These are phyloP conservation scores for Cryptoprocta ferox DNA, from an alignment of 2,797 vertebrate species.

Conservation along the genomic window DNA sequence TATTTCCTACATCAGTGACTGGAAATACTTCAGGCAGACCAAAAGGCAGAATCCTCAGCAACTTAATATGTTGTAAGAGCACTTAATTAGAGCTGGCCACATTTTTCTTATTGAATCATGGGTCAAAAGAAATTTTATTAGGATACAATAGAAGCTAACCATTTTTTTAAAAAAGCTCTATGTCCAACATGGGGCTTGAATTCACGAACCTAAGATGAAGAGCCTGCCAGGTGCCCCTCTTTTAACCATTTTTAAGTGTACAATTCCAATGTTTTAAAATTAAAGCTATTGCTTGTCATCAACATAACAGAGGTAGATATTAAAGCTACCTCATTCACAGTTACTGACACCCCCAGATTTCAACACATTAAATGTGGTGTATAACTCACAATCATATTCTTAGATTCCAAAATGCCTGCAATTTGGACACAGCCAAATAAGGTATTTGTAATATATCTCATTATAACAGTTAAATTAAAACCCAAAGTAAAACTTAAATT, in stretches of 20 bases:
- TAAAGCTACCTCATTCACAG: neutral
- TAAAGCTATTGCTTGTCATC: neutral
- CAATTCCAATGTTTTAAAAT: neutral
- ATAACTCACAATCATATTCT: neutral
- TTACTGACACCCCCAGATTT: neutral
- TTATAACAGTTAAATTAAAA: neutral
- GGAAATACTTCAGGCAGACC: neutral
- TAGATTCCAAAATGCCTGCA: neutral
- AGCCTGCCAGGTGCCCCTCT: neutral
- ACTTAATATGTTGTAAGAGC: neutral
- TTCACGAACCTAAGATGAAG: neutral
- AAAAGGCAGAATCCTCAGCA: neutral
- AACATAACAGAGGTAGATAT: neutral
- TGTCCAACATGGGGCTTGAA: no score
- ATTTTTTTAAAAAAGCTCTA: neutral
- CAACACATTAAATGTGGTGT: neutral
- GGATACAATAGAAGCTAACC: neutral
- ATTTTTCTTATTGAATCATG: neutral
- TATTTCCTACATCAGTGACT: neutral
- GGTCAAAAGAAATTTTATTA: neutral
- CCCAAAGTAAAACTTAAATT: neutral
- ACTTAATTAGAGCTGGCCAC: neutral
- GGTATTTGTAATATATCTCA: neutral
- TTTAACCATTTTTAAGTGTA: no score
- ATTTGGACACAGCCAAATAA: slow-evolving; percentile 4